phyloP scores from a whole-genome alignment of 2,113 vertebrate species.

The Heterocephalus glaber region DNA sequence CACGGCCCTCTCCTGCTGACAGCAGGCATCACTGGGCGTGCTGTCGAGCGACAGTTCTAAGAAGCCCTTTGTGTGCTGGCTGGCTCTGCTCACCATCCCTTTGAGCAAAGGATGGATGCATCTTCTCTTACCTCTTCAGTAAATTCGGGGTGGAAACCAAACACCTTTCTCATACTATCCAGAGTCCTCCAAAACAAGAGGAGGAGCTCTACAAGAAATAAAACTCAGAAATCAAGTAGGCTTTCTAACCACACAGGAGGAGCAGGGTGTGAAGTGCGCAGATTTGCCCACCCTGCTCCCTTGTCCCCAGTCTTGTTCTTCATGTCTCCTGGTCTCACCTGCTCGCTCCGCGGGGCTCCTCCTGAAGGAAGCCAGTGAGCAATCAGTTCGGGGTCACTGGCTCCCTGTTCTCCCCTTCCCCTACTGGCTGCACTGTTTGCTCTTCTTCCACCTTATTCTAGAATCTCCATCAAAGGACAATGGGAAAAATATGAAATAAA shows the following conservation, averaged over 20 bases:
- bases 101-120: neutral
- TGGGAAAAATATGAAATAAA: neutral
- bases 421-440: neutral
- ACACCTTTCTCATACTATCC: neutral
- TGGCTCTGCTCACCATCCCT: too few species aligned
- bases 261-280: neutral
- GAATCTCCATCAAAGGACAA: neutral
- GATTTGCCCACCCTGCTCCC: neutral
- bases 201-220: neutral
- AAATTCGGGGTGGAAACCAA: neutral
- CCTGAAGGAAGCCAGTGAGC: neutral
- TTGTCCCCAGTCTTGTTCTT: too few species aligned
- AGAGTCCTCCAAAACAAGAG: neutral
- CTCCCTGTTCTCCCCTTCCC: neutral
- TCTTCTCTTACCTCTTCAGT: neutral
- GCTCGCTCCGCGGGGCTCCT: neutral
- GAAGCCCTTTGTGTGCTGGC: conserved; percentile 28
- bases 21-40: conserved; percentile 48
- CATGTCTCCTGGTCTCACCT: neutral
- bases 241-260: neutral
- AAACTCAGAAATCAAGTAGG: neutral
- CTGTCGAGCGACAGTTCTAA: conserved; percentile 29
- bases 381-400: neutral
- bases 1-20: conserved; percentile 47
- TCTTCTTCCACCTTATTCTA: neutral